Percentiles rank a stretch among this genome's conserved stretches.
Evolutionary conservation across 2,797 vertebrate genomes (phyloP).

Genomic region (Rhabdophis nuchalis): DNA sequence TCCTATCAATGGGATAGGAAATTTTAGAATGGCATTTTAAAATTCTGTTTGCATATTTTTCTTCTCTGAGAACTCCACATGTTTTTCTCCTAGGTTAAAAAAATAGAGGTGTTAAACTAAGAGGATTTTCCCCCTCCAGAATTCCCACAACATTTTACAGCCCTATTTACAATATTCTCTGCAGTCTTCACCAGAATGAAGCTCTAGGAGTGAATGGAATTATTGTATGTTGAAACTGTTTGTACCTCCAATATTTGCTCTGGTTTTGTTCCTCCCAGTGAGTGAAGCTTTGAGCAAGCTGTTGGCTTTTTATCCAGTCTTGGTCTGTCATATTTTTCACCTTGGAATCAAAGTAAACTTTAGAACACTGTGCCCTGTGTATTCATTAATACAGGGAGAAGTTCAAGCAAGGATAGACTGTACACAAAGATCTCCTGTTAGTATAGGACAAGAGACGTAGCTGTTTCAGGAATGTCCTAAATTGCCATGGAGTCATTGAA

Average conservation of each 20-base stretch:
- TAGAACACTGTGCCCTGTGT: background rate
- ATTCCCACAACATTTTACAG: background rate
- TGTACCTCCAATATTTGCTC: constrained; percentile 16
- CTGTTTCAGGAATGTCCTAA: background rate
- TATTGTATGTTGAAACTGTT: constrained; percentile 8
- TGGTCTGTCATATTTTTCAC: background rate
- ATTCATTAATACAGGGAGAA: background rate
- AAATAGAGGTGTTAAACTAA: background rate
- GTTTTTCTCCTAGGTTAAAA: background rate
- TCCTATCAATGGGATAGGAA: background rate
- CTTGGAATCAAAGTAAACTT: background rate
- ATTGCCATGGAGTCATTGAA: background rate
- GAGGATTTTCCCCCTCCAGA: background rate
- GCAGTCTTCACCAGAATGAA: background rate
- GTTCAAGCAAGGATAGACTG: background rate
- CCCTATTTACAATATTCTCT: background rate
- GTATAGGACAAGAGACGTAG: background rate
- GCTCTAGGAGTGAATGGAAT: constrained; percentile 1
- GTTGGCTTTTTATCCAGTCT: background rate
- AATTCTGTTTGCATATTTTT: background rate
- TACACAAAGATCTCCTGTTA: background rate
- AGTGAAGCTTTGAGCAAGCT: background rate
- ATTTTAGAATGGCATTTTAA: background rate
- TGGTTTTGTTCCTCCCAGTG: background rate
- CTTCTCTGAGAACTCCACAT: background rate